A percentile compares a stretch with the other conserved stretches of the same genome.
These are phyloP conservation scores for Halcyon malimbica DNA, from an alignment of 2,113 vertebrate genomes.

Conservation along the genomic window DNA sequence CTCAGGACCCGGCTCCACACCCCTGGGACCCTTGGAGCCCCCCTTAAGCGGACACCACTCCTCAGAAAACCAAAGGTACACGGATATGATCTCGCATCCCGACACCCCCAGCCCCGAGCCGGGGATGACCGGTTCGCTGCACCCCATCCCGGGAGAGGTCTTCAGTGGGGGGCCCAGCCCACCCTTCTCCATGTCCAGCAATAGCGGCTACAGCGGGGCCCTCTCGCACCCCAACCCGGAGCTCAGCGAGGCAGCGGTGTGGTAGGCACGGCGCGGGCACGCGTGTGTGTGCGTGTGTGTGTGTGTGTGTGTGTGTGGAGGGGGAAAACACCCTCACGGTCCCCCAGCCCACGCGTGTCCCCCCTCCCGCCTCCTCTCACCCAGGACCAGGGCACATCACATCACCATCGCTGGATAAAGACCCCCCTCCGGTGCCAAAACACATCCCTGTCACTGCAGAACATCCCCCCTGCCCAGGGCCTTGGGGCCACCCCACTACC, in stretches of 20 bases:
- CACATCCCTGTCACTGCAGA: too few relatives aligned
- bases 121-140: constrained; percentile 88
- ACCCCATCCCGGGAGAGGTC: constrained; percentile 90
- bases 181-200: constrained; percentile 92
- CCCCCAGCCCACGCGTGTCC: constrained; percentile 4
- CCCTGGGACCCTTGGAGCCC: constrained; percentile 87
- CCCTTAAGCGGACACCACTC: constrained; percentile 87
- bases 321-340: not conserved
- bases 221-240: constrained; percentile 93
- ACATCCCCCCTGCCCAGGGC: not conserved
- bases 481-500: not conserved
- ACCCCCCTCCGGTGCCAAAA: too few relatives aligned
- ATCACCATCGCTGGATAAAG: too few relatives aligned
- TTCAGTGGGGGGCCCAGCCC: constrained; percentile 94
- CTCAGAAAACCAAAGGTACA: constrained; percentile 96
- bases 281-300: not conserved
- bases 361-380: not conserved
- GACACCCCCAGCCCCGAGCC: constrained; percentile 96
- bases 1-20: constrained; percentile 84
- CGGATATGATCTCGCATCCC: constrained; percentile 97
- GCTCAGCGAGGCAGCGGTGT: constrained; percentile 92
- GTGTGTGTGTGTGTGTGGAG: not conserved
- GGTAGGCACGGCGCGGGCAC: constrained; percentile 78
- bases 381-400: too few relatives aligned
- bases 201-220: constrained; percentile 91